phyloP scores from a whole-genome alignment of 2,888 invertebrate species.

The Lepas anatifera region DNA sequence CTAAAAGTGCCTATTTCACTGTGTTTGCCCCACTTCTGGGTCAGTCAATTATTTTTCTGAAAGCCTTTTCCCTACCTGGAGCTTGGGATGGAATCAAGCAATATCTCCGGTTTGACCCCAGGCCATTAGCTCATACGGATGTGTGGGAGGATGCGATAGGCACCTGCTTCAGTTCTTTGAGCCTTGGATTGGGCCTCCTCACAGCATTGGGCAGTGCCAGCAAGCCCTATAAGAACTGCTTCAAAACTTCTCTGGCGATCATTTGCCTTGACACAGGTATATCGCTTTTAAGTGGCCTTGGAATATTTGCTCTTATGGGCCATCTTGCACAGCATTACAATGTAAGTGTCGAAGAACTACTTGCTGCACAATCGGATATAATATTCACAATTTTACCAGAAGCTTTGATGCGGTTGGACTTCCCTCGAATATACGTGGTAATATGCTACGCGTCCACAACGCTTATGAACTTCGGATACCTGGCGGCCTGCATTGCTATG shows the following conservation, averaged over 20 bases:
- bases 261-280: not conserved
- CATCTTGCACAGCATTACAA: not conserved
- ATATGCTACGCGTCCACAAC: not conserved
- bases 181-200: not conserved
- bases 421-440: not conserved
- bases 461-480: not conserved
- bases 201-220: not conserved
- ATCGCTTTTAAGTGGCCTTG: not conserved
- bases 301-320: not conserved
- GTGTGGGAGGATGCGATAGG: not conserved
- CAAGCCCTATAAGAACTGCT: not conserved
- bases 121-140: not conserved
- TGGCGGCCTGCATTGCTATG: not conserved
- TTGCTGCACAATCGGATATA: not conserved
- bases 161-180: not conserved
- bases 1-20: not conserved
- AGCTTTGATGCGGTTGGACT: not conserved
- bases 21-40: not conserved
- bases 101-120: not conserved
- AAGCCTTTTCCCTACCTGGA: not conserved
- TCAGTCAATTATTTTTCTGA: not conserved
- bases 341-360: not conserved
- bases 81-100: not conserved
- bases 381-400: not conserved
- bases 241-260: not conserved